These are phyloP conservation scores for Pectinophora gossypiella DNA, from an alignment of 1,140 invertebrate species.

Conservation along the genomic window DNA sequence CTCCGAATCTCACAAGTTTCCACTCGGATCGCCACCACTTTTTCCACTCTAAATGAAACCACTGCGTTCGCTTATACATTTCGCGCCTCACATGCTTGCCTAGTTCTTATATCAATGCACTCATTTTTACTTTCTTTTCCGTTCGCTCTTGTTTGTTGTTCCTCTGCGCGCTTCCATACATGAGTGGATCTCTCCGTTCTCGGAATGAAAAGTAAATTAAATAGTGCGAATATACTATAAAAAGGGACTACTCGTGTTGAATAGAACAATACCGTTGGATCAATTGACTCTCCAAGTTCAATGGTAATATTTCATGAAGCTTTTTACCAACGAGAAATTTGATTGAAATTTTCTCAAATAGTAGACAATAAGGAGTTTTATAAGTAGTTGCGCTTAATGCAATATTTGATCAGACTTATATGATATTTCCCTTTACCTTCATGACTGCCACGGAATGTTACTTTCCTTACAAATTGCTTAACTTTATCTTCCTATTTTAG, in stretches of 20 bases:
- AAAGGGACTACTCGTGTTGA: neutral
- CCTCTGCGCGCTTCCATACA: conserved; percentile 17
- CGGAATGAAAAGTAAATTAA: too few relatives aligned
- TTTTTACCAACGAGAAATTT: neutral
- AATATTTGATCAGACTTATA: too few relatives aligned
- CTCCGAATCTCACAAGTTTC: conserved; percentile 49
- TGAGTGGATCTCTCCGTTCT: neutral
- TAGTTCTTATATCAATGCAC: conserved; percentile 63
- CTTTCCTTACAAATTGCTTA: neutral
- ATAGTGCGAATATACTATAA: neutral
- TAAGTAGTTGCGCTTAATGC: neutral
- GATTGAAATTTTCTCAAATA: too few relatives aligned
- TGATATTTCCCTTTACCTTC: neutral
- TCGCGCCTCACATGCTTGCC: conserved; percentile 50
- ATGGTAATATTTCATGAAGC: neutral
- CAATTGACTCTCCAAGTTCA: neutral
- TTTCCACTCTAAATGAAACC: conserved; percentile 58
- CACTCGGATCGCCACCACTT: conserved; percentile 51
- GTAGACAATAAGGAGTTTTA: neutral
- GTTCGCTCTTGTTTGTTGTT: conserved; percentile 62
- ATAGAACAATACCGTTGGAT: neutral
- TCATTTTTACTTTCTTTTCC: conserved; percentile 75
- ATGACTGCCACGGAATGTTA: neutral
- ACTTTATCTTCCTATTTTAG: neutral
- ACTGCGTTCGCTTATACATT: conserved; percentile 44